A percentile compares a stretch with the other conserved stretches of the same genome.
Conservation (phyloP, 2,113 vertebrate species). For the Leptobrachium ailaonicum region DNA sequence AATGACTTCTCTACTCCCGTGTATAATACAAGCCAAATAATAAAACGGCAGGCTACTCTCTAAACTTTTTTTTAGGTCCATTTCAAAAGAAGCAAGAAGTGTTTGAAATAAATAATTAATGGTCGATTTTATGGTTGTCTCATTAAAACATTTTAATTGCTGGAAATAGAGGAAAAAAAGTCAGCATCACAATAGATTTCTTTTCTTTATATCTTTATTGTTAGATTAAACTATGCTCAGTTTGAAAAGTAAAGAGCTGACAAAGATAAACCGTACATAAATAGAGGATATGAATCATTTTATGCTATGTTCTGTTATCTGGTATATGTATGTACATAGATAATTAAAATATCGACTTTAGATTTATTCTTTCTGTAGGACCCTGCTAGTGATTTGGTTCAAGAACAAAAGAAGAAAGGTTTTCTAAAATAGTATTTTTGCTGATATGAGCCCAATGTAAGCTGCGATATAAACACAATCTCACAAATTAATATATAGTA, state of each 20-base stretch:
- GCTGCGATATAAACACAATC: too few species aligned
- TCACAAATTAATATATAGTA: too few species aligned
- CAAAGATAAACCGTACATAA: neutral
- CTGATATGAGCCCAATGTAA: too few species aligned
- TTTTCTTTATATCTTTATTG: neutral
- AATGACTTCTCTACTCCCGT: conserved; percentile 91
- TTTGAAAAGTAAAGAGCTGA: neutral
- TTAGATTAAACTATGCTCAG: neutral
- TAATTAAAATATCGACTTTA: too few species aligned
- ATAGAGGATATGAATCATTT: neutral
- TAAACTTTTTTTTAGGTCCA: conserved; percentile 88
- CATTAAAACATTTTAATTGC: conserved; percentile 99
- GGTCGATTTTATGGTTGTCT: conserved; percentile 96
- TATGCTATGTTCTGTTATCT: neutral
- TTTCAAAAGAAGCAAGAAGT: conserved; percentile 82
- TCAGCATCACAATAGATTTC: conserved; percentile 54
- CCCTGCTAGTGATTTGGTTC: too few species aligned
- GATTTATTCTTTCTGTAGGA: too few species aligned
- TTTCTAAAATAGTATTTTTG: too few species aligned
- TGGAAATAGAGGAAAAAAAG: conserved; percentile 78
- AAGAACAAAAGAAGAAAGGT: too few species aligned
- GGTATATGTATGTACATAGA: too few species aligned
- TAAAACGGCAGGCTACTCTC: conserved; percentile 95
- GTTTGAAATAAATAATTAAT: conserved; percentile 96
- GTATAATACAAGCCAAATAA: conserved; percentile 88